These are phyloP conservation scores for Helicoverpa armigera DNA, from an alignment of 1,140 invertebrate species.

Conservation along the genomic window DNA sequence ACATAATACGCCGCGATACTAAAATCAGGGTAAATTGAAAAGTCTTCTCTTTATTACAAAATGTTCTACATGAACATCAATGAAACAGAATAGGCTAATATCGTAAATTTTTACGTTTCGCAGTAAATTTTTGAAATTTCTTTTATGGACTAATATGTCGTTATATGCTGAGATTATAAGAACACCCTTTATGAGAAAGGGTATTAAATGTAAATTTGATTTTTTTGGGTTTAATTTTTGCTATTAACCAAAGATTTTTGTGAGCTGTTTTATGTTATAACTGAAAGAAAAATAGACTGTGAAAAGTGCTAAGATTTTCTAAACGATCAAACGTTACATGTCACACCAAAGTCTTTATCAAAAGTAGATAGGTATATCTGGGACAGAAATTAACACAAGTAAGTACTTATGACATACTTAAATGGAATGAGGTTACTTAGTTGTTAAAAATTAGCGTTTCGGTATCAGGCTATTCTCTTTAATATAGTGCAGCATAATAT, in stretches of 20 bases:
- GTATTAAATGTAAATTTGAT: neutral
- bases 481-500: too few relatives aligned
- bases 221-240: neutral
- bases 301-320: too few relatives aligned
- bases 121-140: constrained; percentile 10
- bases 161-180: neutral
- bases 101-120: constrained; percentile 26
- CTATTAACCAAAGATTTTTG: neutral
- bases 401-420: too few relatives aligned
- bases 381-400: too few relatives aligned
- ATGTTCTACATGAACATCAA: neutral
- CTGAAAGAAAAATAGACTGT: too few relatives aligned
- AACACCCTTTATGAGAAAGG: neutral
- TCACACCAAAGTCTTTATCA: too few relatives aligned
- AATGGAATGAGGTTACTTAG: too few relatives aligned
- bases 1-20: neutral
- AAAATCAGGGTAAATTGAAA: constrained; percentile 38
- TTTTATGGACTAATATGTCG: neutral
- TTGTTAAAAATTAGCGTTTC: too few relatives aligned
- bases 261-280: neutral
- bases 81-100: neutral
- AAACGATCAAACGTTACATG: too few relatives aligned
- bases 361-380: too few relatives aligned
- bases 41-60: neutral
- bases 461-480: too few relatives aligned